Evolutionary conservation across 2,113 vertebrate species (phyloP), one percentile per base, ranked within the genome.

Genomic region (Ictalurus furcatus): DNA sequence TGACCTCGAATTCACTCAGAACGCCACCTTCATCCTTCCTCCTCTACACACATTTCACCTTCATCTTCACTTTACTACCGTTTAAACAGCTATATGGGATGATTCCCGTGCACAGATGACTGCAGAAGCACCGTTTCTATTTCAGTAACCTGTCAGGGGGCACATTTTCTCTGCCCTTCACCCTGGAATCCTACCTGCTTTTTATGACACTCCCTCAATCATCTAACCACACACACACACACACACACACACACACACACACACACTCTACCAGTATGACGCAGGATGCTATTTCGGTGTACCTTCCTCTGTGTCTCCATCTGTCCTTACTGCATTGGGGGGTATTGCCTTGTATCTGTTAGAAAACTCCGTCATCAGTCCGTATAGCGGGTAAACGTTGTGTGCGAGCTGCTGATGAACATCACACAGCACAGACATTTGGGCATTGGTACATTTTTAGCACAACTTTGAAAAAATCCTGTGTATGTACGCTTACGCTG

Each of bases 271-370:
- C 61, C 85, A 73, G 54, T 79, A 79, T 89, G 86, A 65, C 71
- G 85, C 59, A 88, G 67, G 44, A 84, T 74, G 89, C 85, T 93
- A 92, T 93, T 90, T 93, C 44, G 52, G 91, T 83, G 82, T 4
- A 61, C 85, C 74, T 86, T 91, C 91, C 91, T 80, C 80, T 86
- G 91, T 73, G 89, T 90, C 84, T 90, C 92, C 92, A 93, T 93
- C 92, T 92, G 91, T 90, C 76, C 86, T 84, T 90, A 83, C 84
- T 88, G 73, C 89, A 88, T 67, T 25, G 78, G 89, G 76, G 80
- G 90, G 59, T 59, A 59, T 54, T 86, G 69, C 48, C 85, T 54
- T 21, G 34, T 73, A 61, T 87, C 73, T 88, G 48, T 84, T 83
- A 88, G 30, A 34, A 87, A 63, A 48, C 37, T 48, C 21, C 65